Evolutionary conservation across 2,888 invertebrate species (phyloP).

Genomic region (Allolobophora icterica): DNA sequence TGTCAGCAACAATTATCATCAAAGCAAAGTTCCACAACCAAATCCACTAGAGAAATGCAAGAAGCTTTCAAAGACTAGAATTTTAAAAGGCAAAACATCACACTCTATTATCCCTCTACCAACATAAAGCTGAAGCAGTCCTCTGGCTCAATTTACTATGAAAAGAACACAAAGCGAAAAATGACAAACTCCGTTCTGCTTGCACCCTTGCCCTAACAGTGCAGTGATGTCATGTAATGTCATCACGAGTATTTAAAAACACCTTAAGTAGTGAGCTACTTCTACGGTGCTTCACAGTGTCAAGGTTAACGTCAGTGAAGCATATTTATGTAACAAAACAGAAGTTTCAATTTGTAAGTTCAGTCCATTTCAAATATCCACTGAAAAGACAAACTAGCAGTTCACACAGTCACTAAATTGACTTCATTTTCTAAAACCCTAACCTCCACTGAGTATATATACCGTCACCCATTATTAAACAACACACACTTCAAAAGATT

Average conservation of each 20-base stretch:
- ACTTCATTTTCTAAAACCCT: neutral
- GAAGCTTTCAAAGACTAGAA: neutral
- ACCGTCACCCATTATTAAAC: neutral
- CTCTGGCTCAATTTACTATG: neutral
- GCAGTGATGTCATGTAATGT: no score
- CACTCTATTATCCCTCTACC: neutral
- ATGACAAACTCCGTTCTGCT: neutral
- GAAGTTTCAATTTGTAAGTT: neutral
- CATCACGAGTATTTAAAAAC: no score
- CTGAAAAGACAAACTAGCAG: neutral
- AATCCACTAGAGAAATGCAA: neutral
- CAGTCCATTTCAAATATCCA: neutral
- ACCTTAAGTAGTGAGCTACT: no score
- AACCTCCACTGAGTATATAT: neutral
- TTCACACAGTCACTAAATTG: no score
- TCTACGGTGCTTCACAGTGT: no score
- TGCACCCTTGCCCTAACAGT: neutral
- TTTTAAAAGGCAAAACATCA: neutral
- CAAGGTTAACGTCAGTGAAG: neutral
- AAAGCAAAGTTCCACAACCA: slow-evolving; percentile 17
- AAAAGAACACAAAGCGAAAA: neutral
- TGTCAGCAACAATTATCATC: neutral
- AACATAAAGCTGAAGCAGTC: neutral
- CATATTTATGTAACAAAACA: neutral
- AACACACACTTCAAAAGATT: neutral